phyloP scores from a whole-genome alignment of 2,797 vertebrate species.

The Gymnoscopelus microlampas region DNA sequence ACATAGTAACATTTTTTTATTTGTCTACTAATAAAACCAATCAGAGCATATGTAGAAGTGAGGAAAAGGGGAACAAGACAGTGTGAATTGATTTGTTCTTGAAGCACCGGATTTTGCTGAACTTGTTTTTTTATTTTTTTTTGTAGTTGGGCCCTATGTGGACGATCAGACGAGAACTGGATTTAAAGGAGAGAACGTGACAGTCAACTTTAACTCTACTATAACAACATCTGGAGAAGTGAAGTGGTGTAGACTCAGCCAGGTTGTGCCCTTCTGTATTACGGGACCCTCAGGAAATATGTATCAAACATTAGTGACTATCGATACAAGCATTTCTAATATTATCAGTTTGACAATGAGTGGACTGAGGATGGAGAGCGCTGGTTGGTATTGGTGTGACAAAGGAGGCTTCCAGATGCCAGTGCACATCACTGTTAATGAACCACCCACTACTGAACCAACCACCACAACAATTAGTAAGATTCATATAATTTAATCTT shows the following conservation, averaged over 20 bases:
- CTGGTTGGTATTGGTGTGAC: constrained; percentile 55
- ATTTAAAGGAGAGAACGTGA: constrained; percentile 35
- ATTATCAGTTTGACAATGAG: constrained; percentile 51
- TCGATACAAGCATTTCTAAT: not conserved
- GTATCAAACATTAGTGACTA: constrained; percentile 13
- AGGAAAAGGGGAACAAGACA: no score
- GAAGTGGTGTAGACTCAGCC: constrained; percentile 44
- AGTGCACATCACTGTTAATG: constrained; percentile 30
- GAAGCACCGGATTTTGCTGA: not conserved
- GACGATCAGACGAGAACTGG: constrained; percentile 23
- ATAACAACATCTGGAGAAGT: fast-evolving
- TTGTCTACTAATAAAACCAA: no score
- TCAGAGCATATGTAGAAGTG: no score
- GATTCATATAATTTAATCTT: not conserved
- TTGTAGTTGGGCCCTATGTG: constrained; percentile 13
- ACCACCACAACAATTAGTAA: constrained; percentile 12
- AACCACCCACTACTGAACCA: not conserved
- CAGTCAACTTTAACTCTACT: constrained; percentile 3
- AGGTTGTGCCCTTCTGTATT: constrained; percentile 4
- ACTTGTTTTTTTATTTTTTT: not conserved
- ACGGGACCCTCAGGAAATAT: not conserved
- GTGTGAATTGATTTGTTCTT: no score
- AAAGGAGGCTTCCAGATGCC: constrained; percentile 53
- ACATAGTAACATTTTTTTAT: no score
- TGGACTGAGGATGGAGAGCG: constrained; percentile 2